Base-by-base conservation (phyloP, 2,113 vertebrate species). In the Paramisgurnus dabryanus region DNA sequence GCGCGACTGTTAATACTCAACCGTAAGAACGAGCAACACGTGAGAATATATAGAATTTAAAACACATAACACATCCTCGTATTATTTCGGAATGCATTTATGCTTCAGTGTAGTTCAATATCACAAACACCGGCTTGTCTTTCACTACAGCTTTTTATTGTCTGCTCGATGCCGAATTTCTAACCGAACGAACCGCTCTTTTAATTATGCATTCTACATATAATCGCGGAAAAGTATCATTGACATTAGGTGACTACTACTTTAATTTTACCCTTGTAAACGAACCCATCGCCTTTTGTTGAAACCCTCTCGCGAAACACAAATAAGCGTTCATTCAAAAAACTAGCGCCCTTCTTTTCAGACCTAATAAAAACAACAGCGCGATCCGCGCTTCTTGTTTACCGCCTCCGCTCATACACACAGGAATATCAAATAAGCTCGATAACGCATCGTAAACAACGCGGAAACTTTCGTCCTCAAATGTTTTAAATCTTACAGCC, bases 391-490 rank as follows among this genome's bases (percentile, higher is more conserved):
- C 55, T 41, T 50, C 82, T 82, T 84, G 85, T 85, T 88, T 83
- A 83, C 80, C 27, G 7, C 75, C 78, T 83, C 81, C 75, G 71
- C 66, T 71, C 22, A 43, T 66, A 82, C 72, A 78, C 76, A 72
- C 74, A 75, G 74, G 65, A 67, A 83, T 87, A 80, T 69, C 57
- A 34, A 41, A 86, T 81, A 71, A 83, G 82, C 68, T n/a, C 17
- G 66, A 80, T 82, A 76, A 76, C 69, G 60, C 76, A 57, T 67
- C 39, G 68, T 75, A 78, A 87, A 86, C 79, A 83, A 66, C 77
- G 67, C 67, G 58, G 72, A 70, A 88, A 88, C 86, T 88, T 88
- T 87, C 61, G 82, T 82, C 50, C 75, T 65, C 60, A 63, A 68
- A 76, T 65, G 76, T 80, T n/a, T 80, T 66, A n/a, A 49, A 80